Evolutionary conservation across 2,113 vertebrate species (phyloP).

Genomic region (Catharus minimus): DNA sequence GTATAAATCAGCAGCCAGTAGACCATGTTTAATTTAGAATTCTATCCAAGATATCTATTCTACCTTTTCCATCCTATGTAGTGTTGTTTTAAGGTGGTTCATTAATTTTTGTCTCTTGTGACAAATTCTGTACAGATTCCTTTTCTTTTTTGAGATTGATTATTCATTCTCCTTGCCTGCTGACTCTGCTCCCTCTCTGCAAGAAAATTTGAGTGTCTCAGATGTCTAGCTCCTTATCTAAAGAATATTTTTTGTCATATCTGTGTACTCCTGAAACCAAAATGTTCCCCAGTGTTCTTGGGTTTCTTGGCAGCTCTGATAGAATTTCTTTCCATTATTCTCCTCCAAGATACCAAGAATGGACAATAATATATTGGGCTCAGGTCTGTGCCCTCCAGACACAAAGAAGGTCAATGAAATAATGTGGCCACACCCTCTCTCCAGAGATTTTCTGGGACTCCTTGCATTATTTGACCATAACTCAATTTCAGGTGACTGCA

Average conservation of each 20-base stretch:
- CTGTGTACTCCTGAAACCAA: neutral
- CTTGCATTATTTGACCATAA: neutral
- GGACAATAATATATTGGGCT: neutral
- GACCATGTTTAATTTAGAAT: neutral
- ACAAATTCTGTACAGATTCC: neutral
- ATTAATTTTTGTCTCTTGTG: neutral
- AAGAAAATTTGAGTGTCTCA: neutral
- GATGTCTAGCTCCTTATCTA: neutral
- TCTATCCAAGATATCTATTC: neutral
- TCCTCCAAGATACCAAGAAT: neutral
- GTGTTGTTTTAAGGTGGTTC: neutral
- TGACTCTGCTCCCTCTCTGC: neutral
- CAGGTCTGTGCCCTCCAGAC: neutral
- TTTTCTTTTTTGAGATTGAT: neutral
- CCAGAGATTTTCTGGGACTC: neutral
- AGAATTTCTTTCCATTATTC: neutral
- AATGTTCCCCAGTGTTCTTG: neutral
- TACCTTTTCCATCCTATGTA: neutral
- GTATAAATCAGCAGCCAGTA: neutral
- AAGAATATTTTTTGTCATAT: neutral
- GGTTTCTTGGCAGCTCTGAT: neutral
- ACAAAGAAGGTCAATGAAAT: neutral
- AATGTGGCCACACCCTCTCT: neutral
- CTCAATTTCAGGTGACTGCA: neutral
- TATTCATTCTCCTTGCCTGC: neutral